These are phyloP conservation scores for Torymus texanus DNA, from an alignment of 2,888 invertebrate genomes.

Conservation along the genomic window DNA sequence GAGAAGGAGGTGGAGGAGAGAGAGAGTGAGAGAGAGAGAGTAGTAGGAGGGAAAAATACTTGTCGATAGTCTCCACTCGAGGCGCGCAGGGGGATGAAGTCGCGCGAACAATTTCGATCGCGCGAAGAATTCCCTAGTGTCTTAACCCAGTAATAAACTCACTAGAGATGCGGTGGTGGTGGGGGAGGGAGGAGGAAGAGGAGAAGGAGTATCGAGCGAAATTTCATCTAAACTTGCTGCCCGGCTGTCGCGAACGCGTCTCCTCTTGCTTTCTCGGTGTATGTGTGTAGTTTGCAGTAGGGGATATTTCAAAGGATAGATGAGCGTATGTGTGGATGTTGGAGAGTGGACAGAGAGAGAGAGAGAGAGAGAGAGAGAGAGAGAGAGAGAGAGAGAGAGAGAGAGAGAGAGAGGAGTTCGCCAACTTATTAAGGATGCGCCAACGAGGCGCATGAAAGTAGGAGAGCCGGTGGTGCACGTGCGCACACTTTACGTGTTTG, in stretches of 20 bases:
- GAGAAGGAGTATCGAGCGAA: conserved; percentile 18
- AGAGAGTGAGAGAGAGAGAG: too few species aligned
- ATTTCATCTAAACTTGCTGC: conserved; percentile 31
- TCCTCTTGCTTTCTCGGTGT: not conserved
- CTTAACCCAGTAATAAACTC: conserved; percentile 51
- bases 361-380: too few species aligned
- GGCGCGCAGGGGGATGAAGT: not conserved
- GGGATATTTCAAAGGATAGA: too few species aligned
- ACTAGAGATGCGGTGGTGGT: not conserved
- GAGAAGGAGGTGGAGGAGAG: not conserved
- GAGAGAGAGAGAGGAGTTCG: not conserved
- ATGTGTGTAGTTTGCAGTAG: not conserved
- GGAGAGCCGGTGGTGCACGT: too few species aligned
- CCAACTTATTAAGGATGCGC: conserved; percentile 15
- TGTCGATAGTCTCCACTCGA: not conserved
- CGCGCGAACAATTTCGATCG: conserved; percentile 50
- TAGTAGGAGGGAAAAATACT: not conserved
- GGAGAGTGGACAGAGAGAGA: not conserved
- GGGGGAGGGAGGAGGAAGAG: not conserved
- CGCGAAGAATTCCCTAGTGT: conserved; percentile 39
- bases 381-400: not conserved
- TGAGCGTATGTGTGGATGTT: not conserved
- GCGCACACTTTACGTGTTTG: not conserved
- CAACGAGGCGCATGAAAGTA: not conserved
- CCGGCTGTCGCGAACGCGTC: conserved; percentile 1